Base-by-base conservation (phyloP, 2,113 vertebrate species). In the Paramisgurnus dabryanus region DNA sequence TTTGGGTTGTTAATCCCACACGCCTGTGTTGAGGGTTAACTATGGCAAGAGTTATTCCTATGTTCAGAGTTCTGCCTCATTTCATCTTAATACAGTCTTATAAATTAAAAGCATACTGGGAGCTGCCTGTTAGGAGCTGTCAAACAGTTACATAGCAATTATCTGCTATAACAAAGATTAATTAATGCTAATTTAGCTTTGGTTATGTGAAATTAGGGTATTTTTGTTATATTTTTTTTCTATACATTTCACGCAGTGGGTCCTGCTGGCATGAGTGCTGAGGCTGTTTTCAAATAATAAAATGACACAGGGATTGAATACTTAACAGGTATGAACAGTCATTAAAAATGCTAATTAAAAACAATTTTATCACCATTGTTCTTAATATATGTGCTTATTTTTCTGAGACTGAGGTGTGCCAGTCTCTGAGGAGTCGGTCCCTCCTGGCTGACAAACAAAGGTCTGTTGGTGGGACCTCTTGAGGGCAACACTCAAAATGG, bases 401-500 rank as follows among this genome's bases (percentile, higher is more conserved):
- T 17, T 15, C n/a, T 50, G 11, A 50, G 47, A 47, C 66, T 65
- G 27, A 72, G 58, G 83, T 86, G 65, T 47, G 70, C 64, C 69
- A 79, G 86, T 88, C 90, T 87, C 68, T 75, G 73, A 85, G 84
- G 87, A 82, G 78, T 75, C 60, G 73, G 86, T 89, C 90, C 87
- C 90, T 84, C 83, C 82, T 17, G 84, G 78, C 78, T 67, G 81
- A 71, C 78, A 81, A 71, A 72, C 76, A 63, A 66, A 84, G 71
- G 71, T 57, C 53, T 84, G 80, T 72, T 71, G 83, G 80, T 78
- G 50, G 55, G 80, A 85, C 80, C 88, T 84, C 90, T 89, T 79
- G 80, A 82, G 82, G 88, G 85, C 81, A 82, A 87, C 85, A 74
- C 89, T 89, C 89, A 90, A 92, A 91, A 93, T 91, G 90, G 91